These are phyloP conservation scores for Mastomys natalensis DNA, from an alignment of 2,113 vertebrate species.

Conservation along the genomic window DNA sequence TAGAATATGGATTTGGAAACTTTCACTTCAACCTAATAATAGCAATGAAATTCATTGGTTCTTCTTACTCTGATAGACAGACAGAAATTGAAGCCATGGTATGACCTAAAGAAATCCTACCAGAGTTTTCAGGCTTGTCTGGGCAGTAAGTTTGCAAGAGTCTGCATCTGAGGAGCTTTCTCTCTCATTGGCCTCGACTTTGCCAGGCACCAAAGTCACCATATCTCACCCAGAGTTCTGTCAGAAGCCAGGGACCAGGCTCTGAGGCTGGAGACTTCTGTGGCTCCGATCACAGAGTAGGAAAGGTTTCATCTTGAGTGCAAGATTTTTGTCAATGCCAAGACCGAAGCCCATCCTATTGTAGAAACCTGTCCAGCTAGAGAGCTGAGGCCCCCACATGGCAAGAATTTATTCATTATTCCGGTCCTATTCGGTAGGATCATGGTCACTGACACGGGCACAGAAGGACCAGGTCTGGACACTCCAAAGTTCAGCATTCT, in stretches of 20 bases:
- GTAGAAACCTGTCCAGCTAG: background rate
- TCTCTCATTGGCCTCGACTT: background rate
- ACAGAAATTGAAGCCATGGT: background rate
- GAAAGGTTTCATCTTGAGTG: background rate
- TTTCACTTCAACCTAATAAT: background rate
- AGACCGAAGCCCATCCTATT: background rate
- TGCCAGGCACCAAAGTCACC: rapidly evolving
- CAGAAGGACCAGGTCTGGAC: background rate
- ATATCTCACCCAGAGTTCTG: background rate
- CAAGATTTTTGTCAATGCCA: rapidly evolving
- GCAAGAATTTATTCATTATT: background rate
- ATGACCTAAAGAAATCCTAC: background rate
- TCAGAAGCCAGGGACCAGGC: background rate
- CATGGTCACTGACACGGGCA: background rate
- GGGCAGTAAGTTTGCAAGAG: rapidly evolving
- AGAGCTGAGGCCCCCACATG: background rate
- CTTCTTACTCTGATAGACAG: background rate
- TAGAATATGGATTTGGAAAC: background rate
- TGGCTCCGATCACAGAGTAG: background rate
- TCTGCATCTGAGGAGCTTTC: background rate
- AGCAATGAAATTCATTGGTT: background rate
- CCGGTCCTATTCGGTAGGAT: background rate
- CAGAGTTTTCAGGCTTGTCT: background rate
- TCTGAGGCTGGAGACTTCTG: background rate
- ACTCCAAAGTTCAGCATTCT: background rate